These are phyloP conservation scores for Pocillopora damicornis DNA, from an alignment of 64 coral and sea anemone species.

Conservation along the genomic window DNA sequence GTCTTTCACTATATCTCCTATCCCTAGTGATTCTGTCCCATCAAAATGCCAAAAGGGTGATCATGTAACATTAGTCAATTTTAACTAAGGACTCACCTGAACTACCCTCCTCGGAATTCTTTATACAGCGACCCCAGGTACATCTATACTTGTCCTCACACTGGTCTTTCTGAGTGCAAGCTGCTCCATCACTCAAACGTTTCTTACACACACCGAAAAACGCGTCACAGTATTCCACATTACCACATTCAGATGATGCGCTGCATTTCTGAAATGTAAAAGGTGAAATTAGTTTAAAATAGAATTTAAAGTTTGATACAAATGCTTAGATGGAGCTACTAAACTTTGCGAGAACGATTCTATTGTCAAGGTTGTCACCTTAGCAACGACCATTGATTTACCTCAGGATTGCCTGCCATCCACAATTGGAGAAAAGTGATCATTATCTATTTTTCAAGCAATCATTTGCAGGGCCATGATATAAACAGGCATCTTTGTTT, in stretches of 20 bases:
- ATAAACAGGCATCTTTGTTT: too few species aligned
- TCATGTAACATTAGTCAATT: not conserved
- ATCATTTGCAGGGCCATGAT: too few species aligned
- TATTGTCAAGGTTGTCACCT: too few species aligned
- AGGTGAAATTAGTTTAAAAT: not conserved
- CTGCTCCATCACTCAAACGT: conserved; percentile 23
- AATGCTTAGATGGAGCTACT: too few species aligned
- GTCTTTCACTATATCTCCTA: too few species aligned
- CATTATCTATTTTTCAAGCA: too few species aligned
- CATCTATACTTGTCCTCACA: conserved; percentile 55
- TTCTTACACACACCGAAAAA: conserved; percentile 59
- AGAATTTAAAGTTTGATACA: too few species aligned
- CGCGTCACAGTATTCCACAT: conserved; percentile 55
- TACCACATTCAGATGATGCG: conserved; percentile 7
- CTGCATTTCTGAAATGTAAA: conserved; percentile 30
- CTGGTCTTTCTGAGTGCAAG: conserved; percentile 67
- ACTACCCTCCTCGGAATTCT: conserved; percentile 55
- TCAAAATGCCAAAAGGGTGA: not conserved
- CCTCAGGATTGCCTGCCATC: too few species aligned
- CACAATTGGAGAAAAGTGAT: too few species aligned
- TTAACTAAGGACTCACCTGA: not conserved
- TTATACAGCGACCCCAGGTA: conserved; percentile 84
- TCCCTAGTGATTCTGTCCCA: too few species aligned
- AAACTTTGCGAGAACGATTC: too few species aligned
- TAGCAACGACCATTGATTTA: too few species aligned